These are phyloP conservation scores for Pherbina coryleti DNA, from an alignment of 2,888 invertebrate species.

Conservation along the genomic window DNA sequence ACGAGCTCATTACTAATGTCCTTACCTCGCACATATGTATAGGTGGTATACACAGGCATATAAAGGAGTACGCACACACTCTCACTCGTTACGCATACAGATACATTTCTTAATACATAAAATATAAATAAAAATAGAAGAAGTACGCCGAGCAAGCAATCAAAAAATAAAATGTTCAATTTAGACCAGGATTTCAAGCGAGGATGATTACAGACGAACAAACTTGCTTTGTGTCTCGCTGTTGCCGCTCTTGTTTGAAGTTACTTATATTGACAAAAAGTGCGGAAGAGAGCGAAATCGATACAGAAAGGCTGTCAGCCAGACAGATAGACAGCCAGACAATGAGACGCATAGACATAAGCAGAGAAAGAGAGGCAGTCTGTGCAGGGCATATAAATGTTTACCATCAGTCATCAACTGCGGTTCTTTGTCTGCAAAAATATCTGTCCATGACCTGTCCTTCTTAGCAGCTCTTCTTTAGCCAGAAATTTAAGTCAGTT, in stretches of 20 bases:
- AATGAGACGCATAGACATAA: not conserved
- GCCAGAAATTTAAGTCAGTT: too few species aligned
- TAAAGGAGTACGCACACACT: not conserved
- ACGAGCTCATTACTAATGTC: not conserved
- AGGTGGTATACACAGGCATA: not conserved
- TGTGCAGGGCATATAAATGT: not conserved
- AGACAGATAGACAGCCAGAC: not conserved
- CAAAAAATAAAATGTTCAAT: conserved; percentile 9
- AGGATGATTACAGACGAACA: not conserved
- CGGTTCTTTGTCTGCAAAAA: conserved; percentile 6
- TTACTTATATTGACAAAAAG: not conserved
- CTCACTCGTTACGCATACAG: not conserved
- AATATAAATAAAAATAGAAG: not conserved
- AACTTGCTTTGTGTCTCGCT: not conserved
- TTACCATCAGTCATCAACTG: conserved; percentile 1
- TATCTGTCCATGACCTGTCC: conserved; percentile 26
- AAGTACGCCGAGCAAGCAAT: not conserved
- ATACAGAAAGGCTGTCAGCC: not conserved
- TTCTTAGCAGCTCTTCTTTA: not conserved
- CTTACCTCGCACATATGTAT: not conserved
- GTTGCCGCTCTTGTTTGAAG: conserved; percentile 4
- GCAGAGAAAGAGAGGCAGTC: not conserved
- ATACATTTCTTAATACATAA: not conserved
- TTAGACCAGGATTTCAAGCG: conserved; percentile 8
- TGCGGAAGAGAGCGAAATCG: not conserved